Percentiles rank a stretch among this genome's conserved stretches.
Conservation (phyloP, 2,113 vertebrate species). For the Beaufortia kweichowensis region DNA sequence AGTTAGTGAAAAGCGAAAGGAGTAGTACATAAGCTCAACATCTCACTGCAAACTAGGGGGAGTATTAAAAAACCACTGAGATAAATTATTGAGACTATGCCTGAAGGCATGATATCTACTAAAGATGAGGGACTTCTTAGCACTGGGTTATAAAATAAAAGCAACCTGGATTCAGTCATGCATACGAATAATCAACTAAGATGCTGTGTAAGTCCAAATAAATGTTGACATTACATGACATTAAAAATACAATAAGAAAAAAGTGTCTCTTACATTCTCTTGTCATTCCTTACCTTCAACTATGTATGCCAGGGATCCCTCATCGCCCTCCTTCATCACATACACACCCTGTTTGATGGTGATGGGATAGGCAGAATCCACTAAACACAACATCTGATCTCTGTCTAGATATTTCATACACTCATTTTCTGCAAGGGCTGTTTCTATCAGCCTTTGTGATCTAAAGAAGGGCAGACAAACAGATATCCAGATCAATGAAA, state of each 20-base stretch:
- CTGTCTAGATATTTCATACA: slow-evolving; percentile 71
- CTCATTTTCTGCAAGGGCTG: slow-evolving; percentile 69
- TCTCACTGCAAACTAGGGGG: background rate
- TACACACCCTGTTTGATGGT: slow-evolving; percentile 66
- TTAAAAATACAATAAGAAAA: background rate
- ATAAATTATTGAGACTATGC: background rate
- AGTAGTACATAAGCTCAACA: slow-evolving; percentile 4
- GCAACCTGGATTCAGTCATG: background rate
- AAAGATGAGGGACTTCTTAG: slow-evolving; percentile 13
- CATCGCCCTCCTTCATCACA: slow-evolving; percentile 71
- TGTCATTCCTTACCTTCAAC: slow-evolving; percentile 69
- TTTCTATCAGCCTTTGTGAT: slow-evolving; percentile 67
- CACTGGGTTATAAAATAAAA: slow-evolving; percentile 8
- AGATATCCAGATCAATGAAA: too few species aligned
- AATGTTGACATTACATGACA: too few species aligned
- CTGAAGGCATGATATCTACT: background rate
- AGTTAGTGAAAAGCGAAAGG: too few species aligned
- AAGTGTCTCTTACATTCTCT: background rate
- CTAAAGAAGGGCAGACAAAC: slow-evolving; percentile 51
- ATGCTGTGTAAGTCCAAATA: background rate
- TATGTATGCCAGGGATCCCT: slow-evolving; percentile 71
- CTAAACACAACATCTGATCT: slow-evolving; percentile 67
- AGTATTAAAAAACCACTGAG: slow-evolving; percentile 10
- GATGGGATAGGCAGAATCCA: slow-evolving; percentile 66
- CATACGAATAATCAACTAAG: background rate